These are phyloP conservation scores for Tokudaia muenninki DNA, from an alignment of 2,797 vertebrate species.

Conservation along the genomic window DNA sequence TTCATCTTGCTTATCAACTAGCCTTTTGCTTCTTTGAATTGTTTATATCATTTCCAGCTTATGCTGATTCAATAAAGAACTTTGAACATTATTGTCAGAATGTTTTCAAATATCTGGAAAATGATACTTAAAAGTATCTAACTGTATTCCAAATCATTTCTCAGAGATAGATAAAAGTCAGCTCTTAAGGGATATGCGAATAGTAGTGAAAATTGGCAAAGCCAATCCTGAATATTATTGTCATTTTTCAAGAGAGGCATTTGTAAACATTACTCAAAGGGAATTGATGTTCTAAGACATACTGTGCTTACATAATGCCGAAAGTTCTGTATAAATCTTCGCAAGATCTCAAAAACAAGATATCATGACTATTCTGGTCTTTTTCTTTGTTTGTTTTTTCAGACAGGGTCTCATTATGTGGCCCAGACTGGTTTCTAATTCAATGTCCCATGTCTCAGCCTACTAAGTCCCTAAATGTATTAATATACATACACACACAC, in stretches of 20 bases:
- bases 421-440: not conserved
- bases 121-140: conserved; percentile 24
- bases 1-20: conserved; percentile 34
- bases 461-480: not conserved
- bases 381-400: not conserved
- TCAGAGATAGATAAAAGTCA: conserved; percentile 33
- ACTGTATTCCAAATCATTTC: conserved; percentile 42
- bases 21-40: conserved; percentile 52
- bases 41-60: conserved; percentile 59
- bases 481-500: not conserved
- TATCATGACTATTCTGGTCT: not conserved
- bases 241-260: conserved; percentile 40
- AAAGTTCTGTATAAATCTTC: conserved; percentile 54
- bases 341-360: conserved; percentile 30
- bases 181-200: conserved; percentile 34
- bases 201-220: conserved; percentile 52
- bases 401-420: not conserved
- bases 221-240: conserved; percentile 1
- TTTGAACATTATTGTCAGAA: conserved; percentile 54
- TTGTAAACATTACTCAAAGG: conserved; percentile 44
- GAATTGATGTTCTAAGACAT: conserved; percentile 34
- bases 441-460: not conserved
- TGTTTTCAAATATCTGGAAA: conserved; percentile 64
- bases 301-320: conserved; percentile 35
- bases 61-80: conserved; percentile 31